Conservation (phyloP, 2,797 vertebrate species). For the Sternarchorhynchus goeldii region DNA sequence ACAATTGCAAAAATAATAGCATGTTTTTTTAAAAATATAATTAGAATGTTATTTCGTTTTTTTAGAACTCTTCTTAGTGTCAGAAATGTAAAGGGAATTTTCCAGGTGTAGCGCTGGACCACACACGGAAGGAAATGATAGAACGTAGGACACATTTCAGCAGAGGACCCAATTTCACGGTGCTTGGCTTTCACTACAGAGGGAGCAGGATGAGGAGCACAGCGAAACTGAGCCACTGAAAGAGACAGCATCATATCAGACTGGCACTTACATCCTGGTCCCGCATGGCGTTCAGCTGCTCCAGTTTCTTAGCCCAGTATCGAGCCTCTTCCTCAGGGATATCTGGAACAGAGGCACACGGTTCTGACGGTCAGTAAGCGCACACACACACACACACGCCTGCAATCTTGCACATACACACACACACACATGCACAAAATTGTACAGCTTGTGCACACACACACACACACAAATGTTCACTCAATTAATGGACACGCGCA, state of each 20-base stretch:
- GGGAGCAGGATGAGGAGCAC: conserved; percentile 1
- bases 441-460: no score
- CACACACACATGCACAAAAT: not conserved
- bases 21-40: not conserved
- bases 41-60: no score
- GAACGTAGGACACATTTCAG: not conserved
- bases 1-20: not conserved
- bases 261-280: conserved; percentile 78
- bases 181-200: conserved; percentile 7
- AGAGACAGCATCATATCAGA: not conserved
- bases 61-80: not conserved
- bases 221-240: conserved; percentile 1
- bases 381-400: conserved; percentile 2
- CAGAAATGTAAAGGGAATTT: not conserved
- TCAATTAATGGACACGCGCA: not conserved
- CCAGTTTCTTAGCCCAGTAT: conserved; percentile 86
- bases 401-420: no score
- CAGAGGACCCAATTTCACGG: conserved; percentile 33
- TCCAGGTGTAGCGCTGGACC: not conserved
- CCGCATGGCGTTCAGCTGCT: conserved; percentile 82
- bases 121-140: not conserved
- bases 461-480: not conserved
- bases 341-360: conserved; percentile 64
- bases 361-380: conserved; percentile 23
- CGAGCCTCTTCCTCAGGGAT: conserved; percentile 85